Base-by-base conservation (phyloP, 2,113 vertebrate species). In the Phylloscopus whistleri region DNA sequence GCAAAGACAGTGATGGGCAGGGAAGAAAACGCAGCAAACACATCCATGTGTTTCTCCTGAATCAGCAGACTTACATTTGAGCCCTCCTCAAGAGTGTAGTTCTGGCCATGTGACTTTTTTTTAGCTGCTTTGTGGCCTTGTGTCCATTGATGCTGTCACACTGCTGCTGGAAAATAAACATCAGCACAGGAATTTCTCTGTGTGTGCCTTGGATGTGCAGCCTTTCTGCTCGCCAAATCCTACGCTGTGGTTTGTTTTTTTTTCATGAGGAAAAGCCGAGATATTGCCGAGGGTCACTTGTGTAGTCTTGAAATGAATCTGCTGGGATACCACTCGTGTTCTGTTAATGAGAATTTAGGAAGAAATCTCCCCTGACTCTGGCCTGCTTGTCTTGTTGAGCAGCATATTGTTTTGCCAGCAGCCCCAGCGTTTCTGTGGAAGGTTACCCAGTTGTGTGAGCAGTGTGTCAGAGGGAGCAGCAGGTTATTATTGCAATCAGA, bases 241-340 rank as follows among this genome's bases (percentile, higher is more conserved):
- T 11, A 18, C 0, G 3, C 21, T 27, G 8, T 0, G 16, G 16
- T 12, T 14, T 16, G 39, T 5, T 48, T 9, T 21, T 62, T 56
- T 26, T 3, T 9, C 16, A 2, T 12, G 31, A 52, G 41, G 27
- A 48, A 7, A 23, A 33, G 24, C 9, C 10, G 7, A 52, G 11
- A 3, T 52, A 3, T 2, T 6, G 2, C 43, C 0, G 2, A 11
- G 85, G 46, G 9, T 49, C 41, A 14, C 21, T 7, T 31, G 0
- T 3, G 46, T 19, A 18, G 23, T 33, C 12, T 37, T 60, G 13
- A 20, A 11, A 12, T 35, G 23, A 35, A 18, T 60, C 22, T 30
- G 0, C 6, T n/a, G 4, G 55, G 39, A 18, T 51, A 13, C 5
- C 10, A 2, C 5, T 35, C 11, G 5, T 0, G 10, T 81, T 81